Evolutionary conservation across 37 sponge, comb jelly and placozoan genomes (phyloP), one percentile per base, ranked within the genome.

Genomic region (Oopsacas minuta): DNA sequence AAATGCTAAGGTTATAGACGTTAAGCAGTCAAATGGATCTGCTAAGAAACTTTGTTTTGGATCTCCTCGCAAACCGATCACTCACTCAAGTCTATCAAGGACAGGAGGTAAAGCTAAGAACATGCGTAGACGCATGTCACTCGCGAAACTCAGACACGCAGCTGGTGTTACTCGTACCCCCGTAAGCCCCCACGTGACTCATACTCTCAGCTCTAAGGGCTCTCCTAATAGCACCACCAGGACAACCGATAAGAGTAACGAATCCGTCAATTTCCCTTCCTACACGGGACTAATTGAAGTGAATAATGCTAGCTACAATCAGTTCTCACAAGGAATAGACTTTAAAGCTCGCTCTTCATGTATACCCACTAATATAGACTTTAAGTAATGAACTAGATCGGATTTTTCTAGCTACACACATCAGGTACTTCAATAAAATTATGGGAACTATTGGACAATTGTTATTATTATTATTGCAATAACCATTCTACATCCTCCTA

Each of bases 21-120:
- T 61, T 25, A 61, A 61, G 30, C 75, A 61, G 75, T 5, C 20
- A 5, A 61, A 61, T 34, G 75, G 75, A 5, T 61, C 75, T 61
- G 75, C 75, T 34, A 61, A 61, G 75, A 61, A 61, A 12, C 28
- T n/a, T 34, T 61, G 75, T 34, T 25, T 61, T 34, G 22, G 28
- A 25, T 61, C 75, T n/a, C 75, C 75, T 10, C 75, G 75, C 75
- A 61, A 61, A 61, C 75, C 75, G 75, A 61, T 61, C 75, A 61
- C 75, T 61, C 75, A 61, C 75, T 61, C 75, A 25, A 61, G 75
- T n/a, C 75, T 61, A 25, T 61, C 28, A 5, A 25, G 75, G 28
- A 61, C 75, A 3, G 75, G 75, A 3, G 75, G 75, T 5, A 61
- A 61, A 12, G 75, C 75, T n/a, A 61, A 12, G 75, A 61, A 61